Conservation (phyloP, 1,140 invertebrate genomes). For the Danaus plexippus region DNA sequence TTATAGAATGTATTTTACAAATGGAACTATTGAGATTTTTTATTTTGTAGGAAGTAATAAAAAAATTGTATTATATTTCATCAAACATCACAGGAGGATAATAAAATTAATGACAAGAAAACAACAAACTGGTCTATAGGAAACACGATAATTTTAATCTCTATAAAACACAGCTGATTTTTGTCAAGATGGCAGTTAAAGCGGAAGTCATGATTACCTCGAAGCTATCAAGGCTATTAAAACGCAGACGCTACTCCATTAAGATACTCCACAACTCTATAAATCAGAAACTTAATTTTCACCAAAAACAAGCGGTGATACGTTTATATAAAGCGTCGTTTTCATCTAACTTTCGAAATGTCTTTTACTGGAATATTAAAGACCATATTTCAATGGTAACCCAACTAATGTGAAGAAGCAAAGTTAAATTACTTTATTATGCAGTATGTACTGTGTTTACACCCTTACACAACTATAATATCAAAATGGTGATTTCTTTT, state of each 20-base stretch:
- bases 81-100: too few relatives aligned
- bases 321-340: slow-evolving; percentile 14
- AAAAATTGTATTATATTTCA: too few relatives aligned
- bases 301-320: slow-evolving; percentile 17
- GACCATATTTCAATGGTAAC: slow-evolving; percentile 17
- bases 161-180: too few relatives aligned
- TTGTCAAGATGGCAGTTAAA: background rate
- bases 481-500: too few relatives aligned
- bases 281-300: slow-evolving; percentile 24
- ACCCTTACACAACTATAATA: too few relatives aligned
- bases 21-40: too few relatives aligned
- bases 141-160: too few relatives aligned
- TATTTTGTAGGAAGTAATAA: too few relatives aligned
- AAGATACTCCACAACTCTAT: slow-evolving; percentile 15
- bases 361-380: slow-evolving; percentile 16
- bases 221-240: slow-evolving; percentile 14
- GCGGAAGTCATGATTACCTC: slow-evolving; percentile 14
- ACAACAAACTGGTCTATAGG: too few relatives aligned
- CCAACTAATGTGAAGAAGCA: slow-evolving; percentile 15
- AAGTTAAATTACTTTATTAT: slow-evolving; percentile 23
- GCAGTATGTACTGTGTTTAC: background rate
- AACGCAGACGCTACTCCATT: slow-evolving; percentile 19
- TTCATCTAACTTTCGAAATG: slow-evolving; percentile 12
- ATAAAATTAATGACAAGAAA: too few relatives aligned
- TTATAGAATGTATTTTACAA: slow-evolving; percentile 1